phyloP scores from a whole-genome alignment of 2,113 vertebrate genomes.

The Phocoena phocoena region DNA sequence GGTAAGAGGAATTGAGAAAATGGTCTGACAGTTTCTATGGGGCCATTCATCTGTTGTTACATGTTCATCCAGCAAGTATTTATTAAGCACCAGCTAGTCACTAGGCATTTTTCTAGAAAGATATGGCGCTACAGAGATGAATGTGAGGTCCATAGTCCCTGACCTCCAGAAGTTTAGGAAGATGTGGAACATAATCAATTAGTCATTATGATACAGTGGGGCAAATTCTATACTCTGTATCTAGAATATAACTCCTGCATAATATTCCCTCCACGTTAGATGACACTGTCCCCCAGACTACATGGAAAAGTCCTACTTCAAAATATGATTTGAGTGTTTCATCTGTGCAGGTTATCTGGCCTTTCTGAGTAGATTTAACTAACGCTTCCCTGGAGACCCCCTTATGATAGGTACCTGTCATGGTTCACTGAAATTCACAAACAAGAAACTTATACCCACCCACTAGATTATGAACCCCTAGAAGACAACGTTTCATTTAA shows the following conservation, averaged over 20 bases:
- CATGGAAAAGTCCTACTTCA: neutral
- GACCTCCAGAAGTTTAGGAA: neutral
- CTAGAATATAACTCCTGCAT: fast-evolving
- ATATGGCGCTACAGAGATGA: neutral
- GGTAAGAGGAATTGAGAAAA: slow-evolving; percentile 16
- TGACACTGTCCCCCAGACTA: neutral
- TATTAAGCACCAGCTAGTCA: neutral
- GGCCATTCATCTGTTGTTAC: neutral
- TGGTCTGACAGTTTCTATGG: neutral
- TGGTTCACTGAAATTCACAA: neutral
- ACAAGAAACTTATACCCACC: neutral
- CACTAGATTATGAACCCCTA: neutral
- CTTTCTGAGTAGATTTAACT: neutral
- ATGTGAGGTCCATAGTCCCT: neutral
- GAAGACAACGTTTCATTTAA: neutral
- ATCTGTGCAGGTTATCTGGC: neutral
- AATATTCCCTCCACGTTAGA: neutral
- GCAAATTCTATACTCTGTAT: fast-evolving
- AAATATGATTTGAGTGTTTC: neutral
- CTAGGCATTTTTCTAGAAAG: neutral
- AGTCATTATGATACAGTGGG: fast-evolving
- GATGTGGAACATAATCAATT: fast-evolving
- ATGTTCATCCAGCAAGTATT: neutral
- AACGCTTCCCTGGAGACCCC: neutral
- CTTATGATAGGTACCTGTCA: neutral